Percentiles rank a stretch among this genome's conserved stretches.
Evolutionary conservation across 37 sponge, comb jelly and placozoan species (phyloP).

Genomic region (Cladorhizidae sp.): DNA sequence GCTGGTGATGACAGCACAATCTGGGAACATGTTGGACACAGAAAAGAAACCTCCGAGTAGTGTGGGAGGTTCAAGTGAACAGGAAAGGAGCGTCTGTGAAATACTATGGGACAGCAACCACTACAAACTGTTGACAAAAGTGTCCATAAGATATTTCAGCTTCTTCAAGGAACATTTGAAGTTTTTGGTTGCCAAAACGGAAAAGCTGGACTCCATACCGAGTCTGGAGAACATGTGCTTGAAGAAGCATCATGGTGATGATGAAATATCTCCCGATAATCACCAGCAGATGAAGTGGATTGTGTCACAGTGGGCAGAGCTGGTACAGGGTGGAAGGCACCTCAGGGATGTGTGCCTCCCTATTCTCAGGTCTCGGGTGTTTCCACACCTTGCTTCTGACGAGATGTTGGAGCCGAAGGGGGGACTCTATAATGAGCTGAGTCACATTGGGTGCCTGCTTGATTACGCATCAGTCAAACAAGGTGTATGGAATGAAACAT

Average conservation of each 20-base stretch:
- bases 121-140: slow-evolving; percentile 18
- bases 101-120: slow-evolving; percentile 9
- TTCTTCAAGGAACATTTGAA: slow-evolving; percentile 33
- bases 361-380: slow-evolving; percentile 1
- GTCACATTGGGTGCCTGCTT: neutral
- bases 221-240: too few relatives aligned
- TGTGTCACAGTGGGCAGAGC: neutral
- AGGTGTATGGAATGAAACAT: neutral
- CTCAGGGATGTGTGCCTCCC: slow-evolving; percentile 21
- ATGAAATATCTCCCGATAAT: neutral
- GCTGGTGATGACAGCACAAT: neutral
- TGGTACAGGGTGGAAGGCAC: slow-evolving; percentile 10
- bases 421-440: neutral
- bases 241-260: neutral
- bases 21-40: neutral
- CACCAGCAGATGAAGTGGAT: neutral
- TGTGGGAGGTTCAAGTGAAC: too few relatives aligned
- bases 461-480: neutral
- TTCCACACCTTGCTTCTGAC: neutral
- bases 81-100: too few relatives aligned
- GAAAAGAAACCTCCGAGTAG: neutral
- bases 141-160: slow-evolving; percentile 7
- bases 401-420: neutral
- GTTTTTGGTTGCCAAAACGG: neutral
- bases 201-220: neutral